Evolutionary conservation across 2,113 vertebrate species (phyloP).

Genomic region (Dasyurus viverrinus): DNA sequence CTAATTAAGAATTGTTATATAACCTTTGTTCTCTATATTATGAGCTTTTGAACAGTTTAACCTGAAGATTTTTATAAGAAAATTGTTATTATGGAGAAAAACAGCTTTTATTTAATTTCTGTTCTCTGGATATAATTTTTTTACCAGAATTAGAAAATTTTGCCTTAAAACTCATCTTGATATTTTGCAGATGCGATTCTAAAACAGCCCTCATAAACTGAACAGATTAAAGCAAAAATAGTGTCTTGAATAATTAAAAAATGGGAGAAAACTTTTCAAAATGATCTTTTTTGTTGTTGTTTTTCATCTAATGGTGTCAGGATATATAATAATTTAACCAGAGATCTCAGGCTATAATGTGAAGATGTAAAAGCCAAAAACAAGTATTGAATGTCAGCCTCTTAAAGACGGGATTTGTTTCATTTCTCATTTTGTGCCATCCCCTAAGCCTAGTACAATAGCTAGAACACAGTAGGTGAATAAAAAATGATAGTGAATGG

Average conservation of each 20-base stretch:
- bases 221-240: background rate
- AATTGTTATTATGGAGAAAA: background rate
- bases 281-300: background rate
- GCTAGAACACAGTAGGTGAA: background rate
- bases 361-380: background rate
- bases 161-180: background rate
- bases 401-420: background rate
- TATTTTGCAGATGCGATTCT: background rate
- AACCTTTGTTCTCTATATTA: background rate
- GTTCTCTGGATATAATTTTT: background rate
- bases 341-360: background rate
- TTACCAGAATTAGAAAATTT: background rate
- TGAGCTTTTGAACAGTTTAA: background rate
- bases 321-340: background rate
- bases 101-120: background rate
- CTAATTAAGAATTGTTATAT: background rate
- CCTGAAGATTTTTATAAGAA: background rate
- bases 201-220: background rate
- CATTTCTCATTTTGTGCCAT: background rate
- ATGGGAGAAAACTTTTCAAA: background rate
- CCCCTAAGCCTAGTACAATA: background rate
- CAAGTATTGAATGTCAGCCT: background rate
- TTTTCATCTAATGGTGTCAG: background rate
- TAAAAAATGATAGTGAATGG: background rate
- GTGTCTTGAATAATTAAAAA: background rate